phyloP scores from a whole-genome alignment of 2,113 vertebrate genomes.

The Vidua macroura region DNA sequence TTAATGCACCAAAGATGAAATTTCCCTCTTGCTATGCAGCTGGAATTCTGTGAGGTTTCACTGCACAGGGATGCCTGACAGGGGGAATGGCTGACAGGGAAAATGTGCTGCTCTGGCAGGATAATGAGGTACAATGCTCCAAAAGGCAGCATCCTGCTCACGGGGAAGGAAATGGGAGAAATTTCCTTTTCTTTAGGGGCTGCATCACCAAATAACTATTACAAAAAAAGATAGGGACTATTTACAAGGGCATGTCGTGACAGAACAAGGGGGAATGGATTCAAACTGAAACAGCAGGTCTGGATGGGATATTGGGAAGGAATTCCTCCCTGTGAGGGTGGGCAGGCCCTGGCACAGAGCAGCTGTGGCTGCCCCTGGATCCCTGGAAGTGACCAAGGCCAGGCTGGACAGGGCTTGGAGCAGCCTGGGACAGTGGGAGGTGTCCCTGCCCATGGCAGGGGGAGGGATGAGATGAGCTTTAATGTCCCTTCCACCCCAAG shows the following conservation, averaged over 20 bases:
- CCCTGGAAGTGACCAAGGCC: neutral
- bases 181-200: neutral
- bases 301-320: neutral
- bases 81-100: constrained; percentile 23
- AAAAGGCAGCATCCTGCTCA: neutral
- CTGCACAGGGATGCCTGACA: neutral
- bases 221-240: neutral
- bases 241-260: neutral
- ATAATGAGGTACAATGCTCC: neutral
- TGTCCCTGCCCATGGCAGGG: neutral
- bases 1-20: neutral
- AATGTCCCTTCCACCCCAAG: neutral
- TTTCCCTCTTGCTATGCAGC: neutral
- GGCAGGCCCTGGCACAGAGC: rapidly evolving
- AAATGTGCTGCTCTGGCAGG: constrained; percentile 3
- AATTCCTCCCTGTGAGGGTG: neutral
- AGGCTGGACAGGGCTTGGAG: rapidly evolving
- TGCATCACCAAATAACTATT: neutral
- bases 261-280: neutral
- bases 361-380: neutral
- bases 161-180: neutral
- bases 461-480: neutral
- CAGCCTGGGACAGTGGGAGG: rapidly evolving
- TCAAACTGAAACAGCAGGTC: neutral
- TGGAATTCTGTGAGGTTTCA: constrained; percentile 30